Conservation (phyloP, 2,888 invertebrate species). For the Zaprionus bogoriensis region DNA sequence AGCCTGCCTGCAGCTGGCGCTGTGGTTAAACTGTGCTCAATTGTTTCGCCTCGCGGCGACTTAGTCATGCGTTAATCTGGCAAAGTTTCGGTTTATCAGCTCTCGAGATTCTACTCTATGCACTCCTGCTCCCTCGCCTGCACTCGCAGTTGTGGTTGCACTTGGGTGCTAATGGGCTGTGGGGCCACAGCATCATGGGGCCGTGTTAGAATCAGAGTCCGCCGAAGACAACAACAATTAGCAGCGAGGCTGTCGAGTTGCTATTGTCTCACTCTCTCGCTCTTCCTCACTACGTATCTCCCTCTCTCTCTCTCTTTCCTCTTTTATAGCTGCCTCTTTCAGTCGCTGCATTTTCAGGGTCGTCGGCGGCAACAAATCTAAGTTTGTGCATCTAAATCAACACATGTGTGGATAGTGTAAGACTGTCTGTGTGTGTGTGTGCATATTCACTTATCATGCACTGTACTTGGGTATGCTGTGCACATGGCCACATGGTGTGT, state of each 20-base stretch:
- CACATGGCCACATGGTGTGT: too few species aligned
- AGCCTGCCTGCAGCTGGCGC: too few species aligned
- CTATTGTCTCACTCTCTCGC: slow-evolving; percentile 23
- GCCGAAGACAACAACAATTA: slow-evolving; percentile 23
- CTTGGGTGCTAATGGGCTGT: too few species aligned
- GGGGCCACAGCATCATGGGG: slow-evolving; percentile 15
- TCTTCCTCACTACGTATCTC: background rate
- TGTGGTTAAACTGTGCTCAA: too few species aligned
- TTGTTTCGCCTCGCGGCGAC: slow-evolving; percentile 17
- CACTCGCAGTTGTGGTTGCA: slow-evolving; percentile 77
- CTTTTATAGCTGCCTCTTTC: slow-evolving; percentile 21
- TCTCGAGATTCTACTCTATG: too few species aligned
- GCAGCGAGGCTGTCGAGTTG: too few species aligned
- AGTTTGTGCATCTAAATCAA: slow-evolving; percentile 63
- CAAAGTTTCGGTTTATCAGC: too few species aligned
- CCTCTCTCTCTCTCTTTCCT: background rate
- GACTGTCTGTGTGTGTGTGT: slow-evolving; percentile 1
- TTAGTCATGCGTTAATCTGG: too few species aligned
- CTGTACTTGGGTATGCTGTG: background rate
- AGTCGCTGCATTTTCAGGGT: slow-evolving; percentile 62
- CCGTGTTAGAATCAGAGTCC: slow-evolving; percentile 13
- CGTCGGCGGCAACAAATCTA: slow-evolving; percentile 42
- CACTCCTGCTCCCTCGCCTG: slow-evolving; percentile 72
- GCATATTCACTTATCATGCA: background rate
- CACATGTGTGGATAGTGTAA: slow-evolving; percentile 14